phyloP scores from a whole-genome alignment of 2,888 invertebrate species.

The Enoplolaimus lenunculus region DNA sequence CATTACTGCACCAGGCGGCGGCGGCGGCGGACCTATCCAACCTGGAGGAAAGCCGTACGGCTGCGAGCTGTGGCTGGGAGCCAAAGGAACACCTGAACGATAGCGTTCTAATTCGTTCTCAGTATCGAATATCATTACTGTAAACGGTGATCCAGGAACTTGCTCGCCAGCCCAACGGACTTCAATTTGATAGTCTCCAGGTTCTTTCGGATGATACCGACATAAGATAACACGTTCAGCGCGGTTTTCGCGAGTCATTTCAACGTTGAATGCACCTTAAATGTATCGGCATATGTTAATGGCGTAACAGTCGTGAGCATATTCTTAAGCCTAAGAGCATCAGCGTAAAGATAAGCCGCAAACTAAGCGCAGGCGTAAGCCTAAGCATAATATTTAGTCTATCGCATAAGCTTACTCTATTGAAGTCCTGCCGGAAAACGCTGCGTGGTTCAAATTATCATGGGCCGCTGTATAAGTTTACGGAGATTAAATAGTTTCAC shows the following conservation, averaged over 20 bases:
- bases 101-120: slow-evolving; percentile 65
- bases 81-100: slow-evolving; percentile 31
- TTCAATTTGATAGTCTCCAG: slow-evolving; percentile 92
- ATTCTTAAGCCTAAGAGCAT: too few relatives aligned
- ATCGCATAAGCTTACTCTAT: too few relatives aligned
- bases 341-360: too few relatives aligned
- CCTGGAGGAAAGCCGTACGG: slow-evolving; percentile 38
- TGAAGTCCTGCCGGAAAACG: too few relatives aligned
- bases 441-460: too few relatives aligned
- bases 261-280: slow-evolving; percentile 86
- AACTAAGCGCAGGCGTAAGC: too few relatives aligned
- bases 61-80: slow-evolving; percentile 29
- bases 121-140: slow-evolving; percentile 96
- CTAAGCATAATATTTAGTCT: too few relatives aligned
- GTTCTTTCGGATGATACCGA: slow-evolving; percentile 94
- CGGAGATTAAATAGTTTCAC: too few relatives aligned
- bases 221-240: slow-evolving; percentile 94
- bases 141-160: slow-evolving; percentile 94
- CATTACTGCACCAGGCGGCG: slow-evolving; percentile 12
- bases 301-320: too few relatives aligned
- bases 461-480: too few relatives aligned
- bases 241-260: slow-evolving; percentile 96
- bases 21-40: slow-evolving; percentile 38
- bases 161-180: slow-evolving; percentile 94
- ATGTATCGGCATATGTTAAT: too few relatives aligned